A percentile compares a stretch with the other conserved stretches of the same genome.
These are phyloP conservation scores for Eupeodes luniger DNA, from an alignment of 2,888 invertebrate genomes.

Conservation along the genomic window DNA sequence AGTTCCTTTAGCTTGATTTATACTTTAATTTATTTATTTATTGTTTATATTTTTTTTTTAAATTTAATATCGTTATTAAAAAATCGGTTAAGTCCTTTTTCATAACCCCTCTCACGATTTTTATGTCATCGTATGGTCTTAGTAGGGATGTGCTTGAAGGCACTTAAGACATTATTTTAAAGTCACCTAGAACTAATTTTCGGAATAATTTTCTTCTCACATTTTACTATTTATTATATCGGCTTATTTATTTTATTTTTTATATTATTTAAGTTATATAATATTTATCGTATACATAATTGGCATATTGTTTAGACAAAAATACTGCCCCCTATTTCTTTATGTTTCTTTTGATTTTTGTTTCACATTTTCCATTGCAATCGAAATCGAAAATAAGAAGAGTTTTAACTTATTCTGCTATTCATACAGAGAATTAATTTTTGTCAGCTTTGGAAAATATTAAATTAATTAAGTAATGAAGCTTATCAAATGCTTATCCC, in stretches of 20 bases:
- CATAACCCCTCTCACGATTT: conserved; percentile 52
- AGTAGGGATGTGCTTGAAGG: conserved; percentile 28
- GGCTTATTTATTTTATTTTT: conserved; percentile 36
- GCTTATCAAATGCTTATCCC: neutral
- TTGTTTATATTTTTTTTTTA: neutral
- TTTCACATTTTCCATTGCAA: conserved; percentile 23
- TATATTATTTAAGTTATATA: conserved; percentile 25
- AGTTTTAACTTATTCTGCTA: conserved; percentile 29
- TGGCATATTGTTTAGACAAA: conserved; percentile 12
- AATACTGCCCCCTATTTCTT: conserved; percentile 14
- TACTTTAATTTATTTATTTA: conserved; percentile 41
- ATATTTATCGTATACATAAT: conserved; percentile 1
- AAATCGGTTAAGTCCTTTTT: conserved; percentile 60
- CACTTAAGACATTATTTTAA: conserved; percentile 18
- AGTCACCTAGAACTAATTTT: conserved; percentile 3
- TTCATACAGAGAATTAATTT: neutral
- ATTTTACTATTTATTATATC: conserved; percentile 16
- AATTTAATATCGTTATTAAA: conserved; percentile 32
- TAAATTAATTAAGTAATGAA: neutral
- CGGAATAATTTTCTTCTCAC: neutral
- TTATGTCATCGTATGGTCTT: conserved; percentile 39
- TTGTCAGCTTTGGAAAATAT: neutral
- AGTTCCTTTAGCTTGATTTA: conserved; percentile 66
- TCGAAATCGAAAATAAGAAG: conserved; percentile 12
- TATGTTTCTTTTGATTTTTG: conserved; percentile 4